Evolutionary conservation across 2,797 vertebrate genomes (phyloP).

Genomic region (Rhabdomys pumilio): DNA sequence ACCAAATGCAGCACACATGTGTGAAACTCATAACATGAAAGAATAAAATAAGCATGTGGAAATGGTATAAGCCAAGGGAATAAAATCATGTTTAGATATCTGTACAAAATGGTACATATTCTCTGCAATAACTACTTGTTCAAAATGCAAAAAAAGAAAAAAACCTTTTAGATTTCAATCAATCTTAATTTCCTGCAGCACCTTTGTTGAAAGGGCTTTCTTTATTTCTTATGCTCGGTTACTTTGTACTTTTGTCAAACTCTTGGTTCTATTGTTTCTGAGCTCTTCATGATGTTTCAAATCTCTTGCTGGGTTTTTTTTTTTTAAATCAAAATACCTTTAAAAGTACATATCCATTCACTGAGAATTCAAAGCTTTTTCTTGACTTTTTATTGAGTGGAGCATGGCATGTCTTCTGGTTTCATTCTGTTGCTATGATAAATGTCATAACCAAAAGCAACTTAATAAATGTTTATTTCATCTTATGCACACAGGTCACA

Average conservation of each 20-base stretch:
- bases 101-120: background rate
- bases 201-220: background rate
- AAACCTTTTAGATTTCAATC: background rate
- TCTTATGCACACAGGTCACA: background rate
- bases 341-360: background rate
- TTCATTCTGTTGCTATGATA: background rate
- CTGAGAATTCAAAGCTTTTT: background rate
- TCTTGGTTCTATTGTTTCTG: background rate
- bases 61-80: background rate
- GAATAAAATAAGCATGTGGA: background rate
- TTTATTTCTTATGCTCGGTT: background rate
- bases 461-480: background rate
- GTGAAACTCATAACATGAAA: background rate
- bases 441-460: background rate
- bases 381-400: background rate
- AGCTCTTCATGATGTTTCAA: background rate
- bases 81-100: background rate
- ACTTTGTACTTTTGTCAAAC: slow-evolving; percentile 35
- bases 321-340: background rate
- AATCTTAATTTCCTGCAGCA: background rate
- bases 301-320: background rate
- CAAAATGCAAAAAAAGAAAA: background rate
- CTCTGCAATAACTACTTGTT: background rate
- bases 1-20: background rate
- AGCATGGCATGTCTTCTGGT: background rate